Conservation (phyloP, 2,797 vertebrate species). For the Graptemys geographica region DNA sequence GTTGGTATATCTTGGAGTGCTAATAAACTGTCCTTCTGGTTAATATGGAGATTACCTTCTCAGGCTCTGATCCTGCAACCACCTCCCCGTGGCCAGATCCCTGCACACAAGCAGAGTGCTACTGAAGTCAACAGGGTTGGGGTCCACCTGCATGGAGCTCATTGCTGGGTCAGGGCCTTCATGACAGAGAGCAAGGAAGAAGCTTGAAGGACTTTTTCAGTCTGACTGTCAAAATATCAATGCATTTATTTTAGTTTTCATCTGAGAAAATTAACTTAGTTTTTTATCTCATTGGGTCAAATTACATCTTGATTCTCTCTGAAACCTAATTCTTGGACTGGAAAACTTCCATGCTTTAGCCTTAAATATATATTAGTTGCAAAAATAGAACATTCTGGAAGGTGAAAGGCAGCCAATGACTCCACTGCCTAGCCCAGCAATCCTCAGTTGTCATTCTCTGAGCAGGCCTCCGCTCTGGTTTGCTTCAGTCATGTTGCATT, state of each 20-base stretch:
- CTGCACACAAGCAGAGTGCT: neutral
- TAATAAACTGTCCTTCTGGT: neutral
- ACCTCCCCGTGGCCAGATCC: neutral
- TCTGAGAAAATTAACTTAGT: neutral
- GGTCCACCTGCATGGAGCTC: neutral
- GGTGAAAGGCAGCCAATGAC: neutral
- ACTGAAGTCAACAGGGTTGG: neutral
- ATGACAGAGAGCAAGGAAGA: neutral
- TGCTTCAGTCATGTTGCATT: neutral
- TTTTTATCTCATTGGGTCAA: neutral
- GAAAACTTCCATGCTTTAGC: neutral
- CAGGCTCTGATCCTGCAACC: accelerated
- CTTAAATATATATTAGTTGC: neutral
- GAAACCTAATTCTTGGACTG: neutral
- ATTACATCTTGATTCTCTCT: neutral
- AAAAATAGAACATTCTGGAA: neutral
- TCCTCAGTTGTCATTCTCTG: neutral
- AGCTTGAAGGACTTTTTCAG: neutral
- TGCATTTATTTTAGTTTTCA: neutral
- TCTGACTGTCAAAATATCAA: neutral
- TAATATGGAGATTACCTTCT: neutral
- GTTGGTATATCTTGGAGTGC: neutral
- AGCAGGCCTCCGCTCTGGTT: accelerated
- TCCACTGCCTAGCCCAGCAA: neutral
- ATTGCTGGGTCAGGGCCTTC: neutral